Percentiles rank a stretch among this genome's conserved stretches.
Conservation (phyloP, 2,113 vertebrate genomes). For the Leucoraja erinaceus region DNA sequence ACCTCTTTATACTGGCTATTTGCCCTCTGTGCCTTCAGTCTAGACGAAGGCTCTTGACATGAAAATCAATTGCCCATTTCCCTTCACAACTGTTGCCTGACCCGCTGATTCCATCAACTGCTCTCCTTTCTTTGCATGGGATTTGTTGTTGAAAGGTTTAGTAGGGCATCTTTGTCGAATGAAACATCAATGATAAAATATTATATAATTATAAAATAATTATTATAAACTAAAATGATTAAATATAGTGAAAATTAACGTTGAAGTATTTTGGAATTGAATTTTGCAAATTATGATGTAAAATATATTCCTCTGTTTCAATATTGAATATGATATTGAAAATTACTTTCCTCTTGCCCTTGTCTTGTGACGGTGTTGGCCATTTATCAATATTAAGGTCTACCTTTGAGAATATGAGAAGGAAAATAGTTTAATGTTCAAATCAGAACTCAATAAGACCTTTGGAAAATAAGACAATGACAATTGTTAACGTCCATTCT, state of each 20-base stretch:
- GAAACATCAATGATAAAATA: too few relatives aligned
- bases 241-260: too few relatives aligned
- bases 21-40: too few relatives aligned
- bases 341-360: background rate
- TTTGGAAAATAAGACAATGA: background rate
- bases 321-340: background rate
- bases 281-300: background rate
- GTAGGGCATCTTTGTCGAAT: background rate
- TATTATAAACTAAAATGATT: too few relatives aligned
- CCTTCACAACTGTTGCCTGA: too few relatives aligned
- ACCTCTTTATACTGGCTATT: too few relatives aligned
- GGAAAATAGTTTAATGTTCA: background rate
- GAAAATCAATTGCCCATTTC: too few relatives aligned
- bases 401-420: background rate
- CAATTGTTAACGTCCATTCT: constrained; percentile 18
- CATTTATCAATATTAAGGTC: background rate
- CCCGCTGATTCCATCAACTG: too few relatives aligned
- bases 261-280: background rate
- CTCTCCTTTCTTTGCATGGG: too few relatives aligned
- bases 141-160: background rate
- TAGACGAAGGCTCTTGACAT: too few relatives aligned
- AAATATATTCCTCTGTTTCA: background rate
- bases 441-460: background rate
- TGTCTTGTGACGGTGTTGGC: background rate
- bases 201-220: too few relatives aligned